Conservation (phyloP, 2,888 invertebrate species). For the Pomacea canaliculata region DNA sequence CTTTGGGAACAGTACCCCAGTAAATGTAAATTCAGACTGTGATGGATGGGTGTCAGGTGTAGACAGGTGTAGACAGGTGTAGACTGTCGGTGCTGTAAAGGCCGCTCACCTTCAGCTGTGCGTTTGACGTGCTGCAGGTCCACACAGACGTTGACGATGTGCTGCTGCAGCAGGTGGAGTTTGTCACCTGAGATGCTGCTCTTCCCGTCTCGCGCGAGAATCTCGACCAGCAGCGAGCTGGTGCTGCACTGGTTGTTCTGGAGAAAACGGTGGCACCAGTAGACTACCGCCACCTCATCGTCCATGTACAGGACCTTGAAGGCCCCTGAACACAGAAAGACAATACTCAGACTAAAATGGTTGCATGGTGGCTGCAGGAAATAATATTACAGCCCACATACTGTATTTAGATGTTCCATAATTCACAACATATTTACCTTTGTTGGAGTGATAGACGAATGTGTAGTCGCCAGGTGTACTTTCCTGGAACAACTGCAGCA, state of each 20-base stretch:
- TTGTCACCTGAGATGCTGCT: conserved; percentile 1
- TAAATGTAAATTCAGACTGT: too few relatives aligned
- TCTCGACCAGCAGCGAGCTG: conserved; percentile 12
- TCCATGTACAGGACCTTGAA: conserved; percentile 18
- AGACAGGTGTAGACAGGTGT: too few relatives aligned
- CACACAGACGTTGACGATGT: conserved; percentile 14
- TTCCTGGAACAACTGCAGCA: conserved; percentile 4
- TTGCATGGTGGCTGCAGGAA: too few relatives aligned
- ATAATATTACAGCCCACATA: too few relatives aligned
- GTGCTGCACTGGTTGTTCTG: conserved; percentile 2
- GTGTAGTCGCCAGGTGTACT: conserved; percentile 7
- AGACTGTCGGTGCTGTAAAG: too few relatives aligned
- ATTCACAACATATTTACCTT: neutral
- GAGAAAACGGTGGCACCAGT: conserved; percentile 11
- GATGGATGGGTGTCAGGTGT: too few relatives aligned
- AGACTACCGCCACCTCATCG: conserved; percentile 3
- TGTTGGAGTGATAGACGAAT: neutral
- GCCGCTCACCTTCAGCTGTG: conserved; percentile 2
- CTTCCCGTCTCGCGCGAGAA: conserved; percentile 7
- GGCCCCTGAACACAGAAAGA: neutral
- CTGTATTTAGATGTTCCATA: too few relatives aligned
- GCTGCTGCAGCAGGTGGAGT: conserved; percentile 7
- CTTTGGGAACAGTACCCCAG: too few relatives aligned
- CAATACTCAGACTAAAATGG: too few relatives aligned
- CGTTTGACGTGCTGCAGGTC: conserved; percentile 2